phyloP scores from a whole-genome alignment of 2,888 invertebrate species.

The Sinopyrophorus schimmeli region DNA sequence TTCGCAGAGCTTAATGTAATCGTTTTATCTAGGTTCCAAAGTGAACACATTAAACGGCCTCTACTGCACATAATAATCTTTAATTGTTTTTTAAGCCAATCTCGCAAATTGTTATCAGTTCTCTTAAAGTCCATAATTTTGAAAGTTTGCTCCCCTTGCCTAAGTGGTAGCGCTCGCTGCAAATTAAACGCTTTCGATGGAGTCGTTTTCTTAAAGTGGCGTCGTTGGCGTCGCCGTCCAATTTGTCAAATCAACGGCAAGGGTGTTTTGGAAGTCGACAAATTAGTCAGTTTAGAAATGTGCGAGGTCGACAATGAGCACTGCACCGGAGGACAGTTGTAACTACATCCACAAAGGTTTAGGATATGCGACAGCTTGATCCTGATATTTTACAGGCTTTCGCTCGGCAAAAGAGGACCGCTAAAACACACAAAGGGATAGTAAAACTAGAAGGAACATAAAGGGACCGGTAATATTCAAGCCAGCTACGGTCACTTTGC shows the following conservation, averaged over 20 bases:
- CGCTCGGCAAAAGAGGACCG: conserved; percentile 28
- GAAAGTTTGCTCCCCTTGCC: too few species aligned
- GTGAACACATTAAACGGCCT: too few species aligned
- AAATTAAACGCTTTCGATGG: too few species aligned
- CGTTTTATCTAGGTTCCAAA: too few species aligned
- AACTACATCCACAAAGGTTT: conserved; percentile 25
- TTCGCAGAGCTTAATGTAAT: too few species aligned
- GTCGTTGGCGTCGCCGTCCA: too few species aligned
- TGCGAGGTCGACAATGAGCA: conserved; percentile 30
- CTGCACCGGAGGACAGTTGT: conserved; percentile 20
- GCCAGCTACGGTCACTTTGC: conserved; percentile 49
- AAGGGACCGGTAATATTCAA: conserved; percentile 45
- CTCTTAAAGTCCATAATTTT: too few species aligned
- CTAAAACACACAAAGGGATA: conserved; percentile 40
- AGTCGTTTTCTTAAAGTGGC: too few species aligned
- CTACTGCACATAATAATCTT: too few species aligned
- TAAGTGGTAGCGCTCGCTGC: too few species aligned
- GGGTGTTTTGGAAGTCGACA: conserved; percentile 1
- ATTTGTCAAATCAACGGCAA: conserved; percentile 2
- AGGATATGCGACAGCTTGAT: conserved; percentile 30
- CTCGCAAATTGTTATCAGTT: too few species aligned
- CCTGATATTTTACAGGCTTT: conserved; percentile 30
- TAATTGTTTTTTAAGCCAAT: too few species aligned
- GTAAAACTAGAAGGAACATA: conserved; percentile 45
- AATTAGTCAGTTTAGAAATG: conserved; percentile 30